Evolutionary conservation across 2,888 invertebrate genomes (phyloP).

Genomic region (Arctia plantaginis): DNA sequence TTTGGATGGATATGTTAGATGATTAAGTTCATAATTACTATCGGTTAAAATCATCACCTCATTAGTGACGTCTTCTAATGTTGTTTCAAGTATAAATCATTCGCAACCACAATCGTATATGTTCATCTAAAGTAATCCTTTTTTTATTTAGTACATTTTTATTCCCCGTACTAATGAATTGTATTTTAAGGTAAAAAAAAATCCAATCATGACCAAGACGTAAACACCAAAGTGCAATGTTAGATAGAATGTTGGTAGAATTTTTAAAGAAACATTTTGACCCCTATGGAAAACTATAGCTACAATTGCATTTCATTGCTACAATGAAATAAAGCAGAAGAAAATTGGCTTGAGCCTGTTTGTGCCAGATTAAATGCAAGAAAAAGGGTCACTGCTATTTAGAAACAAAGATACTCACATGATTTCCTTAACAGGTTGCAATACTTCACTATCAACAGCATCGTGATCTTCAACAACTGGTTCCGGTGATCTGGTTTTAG

Average conservation of each 20-base stretch:
- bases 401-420: constrained; percentile 59
- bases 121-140: neutral
- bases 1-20: neutral
- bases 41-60: neutral
- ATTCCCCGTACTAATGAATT: neutral
- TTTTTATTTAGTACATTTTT: neutral
- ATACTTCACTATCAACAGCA: constrained; percentile 70
- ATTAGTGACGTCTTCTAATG: too few relatives aligned
- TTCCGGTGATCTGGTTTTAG: constrained; percentile 84
- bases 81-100: neutral
- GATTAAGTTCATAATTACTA: neutral
- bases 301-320: neutral
- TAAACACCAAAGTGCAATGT: too few relatives aligned
- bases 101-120: neutral
- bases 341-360: neutral
- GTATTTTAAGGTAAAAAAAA: too few relatives aligned
- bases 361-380: neutral
- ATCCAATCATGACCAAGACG: too few relatives aligned
- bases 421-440: constrained; percentile 70
- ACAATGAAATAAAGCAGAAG: too few relatives aligned
- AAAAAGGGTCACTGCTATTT: neutral
- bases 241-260: too few relatives aligned
- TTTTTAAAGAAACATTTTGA: neutral
- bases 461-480: constrained; percentile 67
- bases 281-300: too few relatives aligned